These are phyloP conservation scores for Thunnus maccoyii DNA, from an alignment of 2,113 vertebrate species.

Conservation along the genomic window DNA sequence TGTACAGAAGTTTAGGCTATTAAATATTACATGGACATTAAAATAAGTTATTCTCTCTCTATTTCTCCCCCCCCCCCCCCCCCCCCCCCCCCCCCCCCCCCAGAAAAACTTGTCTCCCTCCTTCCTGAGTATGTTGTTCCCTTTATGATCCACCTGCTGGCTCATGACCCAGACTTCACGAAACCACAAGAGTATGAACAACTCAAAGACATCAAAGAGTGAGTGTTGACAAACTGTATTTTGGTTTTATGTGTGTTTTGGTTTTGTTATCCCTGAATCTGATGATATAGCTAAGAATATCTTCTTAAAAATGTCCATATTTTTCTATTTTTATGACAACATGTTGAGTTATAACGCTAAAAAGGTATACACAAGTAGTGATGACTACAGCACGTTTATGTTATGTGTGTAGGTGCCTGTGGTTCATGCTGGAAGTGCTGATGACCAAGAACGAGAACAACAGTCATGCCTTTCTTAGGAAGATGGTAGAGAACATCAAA, in stretches of 20 bases:
- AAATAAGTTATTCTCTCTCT: background rate
- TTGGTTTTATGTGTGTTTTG: background rate
- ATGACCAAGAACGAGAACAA: conserved; percentile 99
- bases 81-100: background rate
- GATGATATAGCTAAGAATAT: background rate
- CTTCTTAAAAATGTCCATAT: too few species aligned
- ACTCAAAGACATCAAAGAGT: conserved; percentile 99
- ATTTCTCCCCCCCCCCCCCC: background rate
- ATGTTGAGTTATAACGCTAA: background rate
- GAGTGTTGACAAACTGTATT: conserved; percentile 72
- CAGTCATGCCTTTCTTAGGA: conserved; percentile 97
- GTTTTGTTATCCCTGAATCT: background rate
- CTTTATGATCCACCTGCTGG: conserved; percentile 97
- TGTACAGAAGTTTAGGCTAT: background rate
- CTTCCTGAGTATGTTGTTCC: conserved; percentile 98
- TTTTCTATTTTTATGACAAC: background rate
- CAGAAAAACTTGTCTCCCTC: conserved; percentile 96
- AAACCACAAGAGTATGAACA: conserved; percentile 98
- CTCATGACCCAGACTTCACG: conserved; percentile 98
- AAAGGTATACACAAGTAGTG: background rate
- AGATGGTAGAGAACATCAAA: conserved; percentile 99
- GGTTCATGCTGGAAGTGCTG: conserved; percentile 99
- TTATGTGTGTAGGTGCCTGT: conserved; percentile 89
- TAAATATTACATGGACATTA: background rate
- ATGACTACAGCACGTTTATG: background rate